Evolutionary conservation across 2,888 invertebrate genomes (phyloP).

Genomic region (Lepas anatifera): DNA sequence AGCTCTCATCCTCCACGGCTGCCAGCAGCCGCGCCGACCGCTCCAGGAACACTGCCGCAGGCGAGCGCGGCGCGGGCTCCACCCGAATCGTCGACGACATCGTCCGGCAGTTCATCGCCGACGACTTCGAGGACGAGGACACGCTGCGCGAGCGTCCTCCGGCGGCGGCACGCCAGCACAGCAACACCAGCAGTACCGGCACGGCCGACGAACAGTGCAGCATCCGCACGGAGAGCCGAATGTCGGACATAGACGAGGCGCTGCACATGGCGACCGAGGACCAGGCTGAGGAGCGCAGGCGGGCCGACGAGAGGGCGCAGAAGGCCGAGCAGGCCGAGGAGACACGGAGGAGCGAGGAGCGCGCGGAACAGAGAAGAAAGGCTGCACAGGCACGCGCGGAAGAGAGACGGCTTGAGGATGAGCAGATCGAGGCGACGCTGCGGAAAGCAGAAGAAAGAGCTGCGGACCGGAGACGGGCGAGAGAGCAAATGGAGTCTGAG

Average conservation of each 20-base stretch:
- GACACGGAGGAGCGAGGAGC: background rate
- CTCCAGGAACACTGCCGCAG: too few relatives aligned
- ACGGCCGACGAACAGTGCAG: background rate
- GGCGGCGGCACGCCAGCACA: background rate
- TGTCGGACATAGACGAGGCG: background rate
- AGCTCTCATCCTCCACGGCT: background rate
- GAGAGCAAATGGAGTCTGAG: background rate
- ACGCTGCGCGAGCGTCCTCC: background rate
- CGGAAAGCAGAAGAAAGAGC: background rate
- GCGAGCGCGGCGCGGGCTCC: background rate
- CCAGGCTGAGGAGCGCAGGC: background rate
- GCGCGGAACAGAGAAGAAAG: background rate
- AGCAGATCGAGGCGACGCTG: background rate
- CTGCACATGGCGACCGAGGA: background rate
- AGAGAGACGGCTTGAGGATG: background rate
- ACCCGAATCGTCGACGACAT: background rate
- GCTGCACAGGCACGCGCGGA: background rate
- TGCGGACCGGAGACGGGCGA: background rate
- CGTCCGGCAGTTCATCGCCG: constrained; percentile 3
- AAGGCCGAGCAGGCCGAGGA: background rate
- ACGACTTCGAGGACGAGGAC: constrained; percentile 5
- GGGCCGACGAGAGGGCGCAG: background rate
- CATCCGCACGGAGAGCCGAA: background rate
- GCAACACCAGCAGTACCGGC: constrained; percentile 6
- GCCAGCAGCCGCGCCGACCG: background rate